These are phyloP conservation scores for Protobothrops mucrosquamatus DNA, from an alignment of 2,113 vertebrate genomes.

Conservation along the genomic window DNA sequence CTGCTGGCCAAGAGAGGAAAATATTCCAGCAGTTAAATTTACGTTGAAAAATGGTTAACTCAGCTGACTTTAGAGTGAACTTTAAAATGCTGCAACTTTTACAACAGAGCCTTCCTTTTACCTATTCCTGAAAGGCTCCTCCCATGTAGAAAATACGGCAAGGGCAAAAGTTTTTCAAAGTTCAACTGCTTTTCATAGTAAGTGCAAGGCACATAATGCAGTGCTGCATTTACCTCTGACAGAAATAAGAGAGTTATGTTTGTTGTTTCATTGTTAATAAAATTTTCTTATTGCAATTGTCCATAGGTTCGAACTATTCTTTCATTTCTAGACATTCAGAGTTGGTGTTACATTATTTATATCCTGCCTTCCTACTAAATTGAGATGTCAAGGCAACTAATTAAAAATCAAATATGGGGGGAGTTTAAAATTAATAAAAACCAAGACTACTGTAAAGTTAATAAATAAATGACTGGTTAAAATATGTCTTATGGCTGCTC, in stretches of 20 bases:
- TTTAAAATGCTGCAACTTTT: not conserved
- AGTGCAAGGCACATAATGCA: not conserved
- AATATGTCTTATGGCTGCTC: not conserved
- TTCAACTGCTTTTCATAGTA: not conserved
- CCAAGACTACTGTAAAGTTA: not conserved
- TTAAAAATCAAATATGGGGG: not conserved
- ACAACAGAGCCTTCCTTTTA: not conserved
- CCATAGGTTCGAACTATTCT: not conserved
- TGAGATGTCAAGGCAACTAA: not conserved
- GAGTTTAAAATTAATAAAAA: not conserved
- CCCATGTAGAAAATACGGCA: not conserved
- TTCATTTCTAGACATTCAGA: not conserved
- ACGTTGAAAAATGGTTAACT: not conserved
- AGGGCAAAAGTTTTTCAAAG: not conserved
- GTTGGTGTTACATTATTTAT: not conserved
- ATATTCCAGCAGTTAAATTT: not conserved
- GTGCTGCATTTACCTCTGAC: not conserved
- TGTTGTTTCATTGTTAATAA: not conserved
- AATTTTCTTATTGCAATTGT: not conserved
- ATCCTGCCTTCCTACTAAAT: not conserved
- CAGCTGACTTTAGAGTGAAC: not conserved
- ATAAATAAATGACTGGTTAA: not conserved
- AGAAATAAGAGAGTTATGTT: not conserved
- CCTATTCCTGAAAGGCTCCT: not conserved
- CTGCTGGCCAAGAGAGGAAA: not conserved